These are phyloP conservation scores for Megathymus violae DNA, from an alignment of 1,140 invertebrate genomes.

Conservation along the genomic window DNA sequence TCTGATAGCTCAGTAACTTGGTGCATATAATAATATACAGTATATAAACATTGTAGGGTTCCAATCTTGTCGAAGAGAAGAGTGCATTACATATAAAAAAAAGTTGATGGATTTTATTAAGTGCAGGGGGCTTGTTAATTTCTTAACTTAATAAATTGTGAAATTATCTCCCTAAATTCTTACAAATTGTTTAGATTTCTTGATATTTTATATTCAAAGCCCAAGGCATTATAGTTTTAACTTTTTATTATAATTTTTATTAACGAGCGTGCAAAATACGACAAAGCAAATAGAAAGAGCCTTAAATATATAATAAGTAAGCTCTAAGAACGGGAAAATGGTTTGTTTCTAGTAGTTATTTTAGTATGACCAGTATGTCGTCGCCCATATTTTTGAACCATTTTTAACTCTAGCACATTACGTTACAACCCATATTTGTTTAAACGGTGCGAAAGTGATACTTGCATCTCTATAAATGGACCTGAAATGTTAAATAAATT, in stretches of 20 bases:
- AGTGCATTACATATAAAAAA: too few relatives aligned
- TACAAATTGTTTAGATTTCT: neutral
- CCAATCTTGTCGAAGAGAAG: too few relatives aligned
- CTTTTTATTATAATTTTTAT: too few relatives aligned
- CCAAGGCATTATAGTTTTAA: neutral
- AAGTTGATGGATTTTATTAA: neutral
- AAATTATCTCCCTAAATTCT: neutral
- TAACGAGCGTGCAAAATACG: too few relatives aligned
- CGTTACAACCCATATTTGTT: neutral
- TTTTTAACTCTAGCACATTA: neutral
- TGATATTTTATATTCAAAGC: neutral
- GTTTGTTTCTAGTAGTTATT: neutral
- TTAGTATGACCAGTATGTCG: slow-evolving; percentile 1
- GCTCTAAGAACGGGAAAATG: neutral
- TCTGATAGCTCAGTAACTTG: too few relatives aligned
- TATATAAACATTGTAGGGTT: too few relatives aligned
- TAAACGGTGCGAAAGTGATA: neutral
- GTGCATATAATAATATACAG: too few relatives aligned
- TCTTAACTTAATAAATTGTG: neutral
- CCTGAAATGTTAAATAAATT: neutral
- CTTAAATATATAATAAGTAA: too few relatives aligned
- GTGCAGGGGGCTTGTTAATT: neutral
- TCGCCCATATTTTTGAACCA: slow-evolving; percentile 8
- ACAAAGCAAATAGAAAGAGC: too few relatives aligned
- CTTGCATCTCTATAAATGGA: neutral